These are phyloP conservation scores for Neocrepidodera transversa DNA, from an alignment of 2,888 invertebrate genomes.

Conservation along the genomic window DNA sequence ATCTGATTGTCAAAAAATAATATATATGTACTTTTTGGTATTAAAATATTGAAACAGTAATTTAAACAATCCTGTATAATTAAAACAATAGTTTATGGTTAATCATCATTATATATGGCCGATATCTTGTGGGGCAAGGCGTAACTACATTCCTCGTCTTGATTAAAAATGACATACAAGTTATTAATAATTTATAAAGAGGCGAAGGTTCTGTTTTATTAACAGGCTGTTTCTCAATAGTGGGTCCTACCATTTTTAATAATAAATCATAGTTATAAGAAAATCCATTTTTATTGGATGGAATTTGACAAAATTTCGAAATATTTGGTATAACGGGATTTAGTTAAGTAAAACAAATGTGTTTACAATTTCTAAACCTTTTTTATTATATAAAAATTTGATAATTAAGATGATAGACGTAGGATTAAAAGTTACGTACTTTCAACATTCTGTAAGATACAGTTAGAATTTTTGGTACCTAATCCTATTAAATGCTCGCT, in stretches of 20 bases:
- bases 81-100: conserved; percentile 9
- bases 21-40: too few species aligned
- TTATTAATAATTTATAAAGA: conserved; percentile 13
- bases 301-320: neutral
- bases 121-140: conserved; percentile 21
- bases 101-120: conserved; percentile 20
- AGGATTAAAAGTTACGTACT: too few species aligned
- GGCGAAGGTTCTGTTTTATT: conserved; percentile 8
- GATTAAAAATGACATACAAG: conserved; percentile 15
- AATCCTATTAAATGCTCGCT: too few species aligned
- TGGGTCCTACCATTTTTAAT: neutral
- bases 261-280: neutral
- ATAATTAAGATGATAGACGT: too few species aligned
- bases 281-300: neutral
- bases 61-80: too few species aligned
- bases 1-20: too few species aligned
- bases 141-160: conserved; percentile 22
- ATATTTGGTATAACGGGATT: neutral
- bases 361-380: too few species aligned
- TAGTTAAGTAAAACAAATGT: too few species aligned
- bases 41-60: too few species aligned
- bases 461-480: too few species aligned
- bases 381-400: too few species aligned
- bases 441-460: too few species aligned
- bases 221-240: neutral